Evolutionary conservation across 2,888 invertebrate genomes (phyloP).

Genomic region (Sepiola atlantica): DNA sequence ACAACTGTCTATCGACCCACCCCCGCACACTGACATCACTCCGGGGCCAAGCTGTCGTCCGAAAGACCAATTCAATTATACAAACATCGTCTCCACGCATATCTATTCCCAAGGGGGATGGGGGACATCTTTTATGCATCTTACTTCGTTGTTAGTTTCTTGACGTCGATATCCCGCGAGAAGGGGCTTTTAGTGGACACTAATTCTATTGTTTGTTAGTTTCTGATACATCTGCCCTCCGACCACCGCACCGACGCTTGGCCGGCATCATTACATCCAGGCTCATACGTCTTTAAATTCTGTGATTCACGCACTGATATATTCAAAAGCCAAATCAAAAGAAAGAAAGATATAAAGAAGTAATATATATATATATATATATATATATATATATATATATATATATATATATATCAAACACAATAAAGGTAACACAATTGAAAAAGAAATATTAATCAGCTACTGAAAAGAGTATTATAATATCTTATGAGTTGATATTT

Average conservation of each 20-base stretch:
- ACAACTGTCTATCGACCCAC: not conserved
- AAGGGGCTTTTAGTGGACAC: not conserved
- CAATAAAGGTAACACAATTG: too few species aligned
- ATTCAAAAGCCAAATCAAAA: not conserved
- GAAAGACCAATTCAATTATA: constrained; percentile 14
- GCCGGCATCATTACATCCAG: not conserved
- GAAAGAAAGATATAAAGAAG: not conserved
- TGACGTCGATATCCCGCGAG: not conserved
- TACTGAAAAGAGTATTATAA: too few species aligned
- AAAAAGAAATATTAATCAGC: too few species aligned
- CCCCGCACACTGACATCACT: not conserved
- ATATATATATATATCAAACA: too few species aligned
- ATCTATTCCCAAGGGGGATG: not conserved
- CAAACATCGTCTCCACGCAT: not conserved
- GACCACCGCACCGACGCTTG: not conserved
- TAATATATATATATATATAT: too few species aligned
- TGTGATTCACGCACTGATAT: not conserved
- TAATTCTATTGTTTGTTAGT: not conserved
- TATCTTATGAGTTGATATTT: too few species aligned
- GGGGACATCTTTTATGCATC: not conserved
- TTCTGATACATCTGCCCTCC: not conserved
- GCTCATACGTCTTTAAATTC: not conserved
- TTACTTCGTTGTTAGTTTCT: too few species aligned
- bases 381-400: too few species aligned
- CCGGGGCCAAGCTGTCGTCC: not conserved